phyloP scores from a whole-genome alignment of 2,113 vertebrate genomes.

The Pachycephala philippinensis region DNA sequence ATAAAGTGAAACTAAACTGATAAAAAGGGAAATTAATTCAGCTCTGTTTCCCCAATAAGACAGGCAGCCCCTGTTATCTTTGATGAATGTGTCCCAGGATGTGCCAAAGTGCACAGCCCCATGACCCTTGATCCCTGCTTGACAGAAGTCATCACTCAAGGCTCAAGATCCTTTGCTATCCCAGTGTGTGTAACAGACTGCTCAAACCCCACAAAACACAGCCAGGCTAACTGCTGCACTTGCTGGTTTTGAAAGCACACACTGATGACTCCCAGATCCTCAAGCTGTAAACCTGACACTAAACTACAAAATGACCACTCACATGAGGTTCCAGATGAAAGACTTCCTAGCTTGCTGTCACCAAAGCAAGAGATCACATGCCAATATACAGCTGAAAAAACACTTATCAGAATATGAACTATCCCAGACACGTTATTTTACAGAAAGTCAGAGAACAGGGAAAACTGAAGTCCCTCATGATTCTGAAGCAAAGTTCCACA shows the following conservation, averaged over 20 bases:
- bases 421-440: background rate
- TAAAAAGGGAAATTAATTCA: background rate
- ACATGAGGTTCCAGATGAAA: background rate
- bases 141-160: background rate
- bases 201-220: background rate
- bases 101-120: background rate
- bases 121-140: background rate
- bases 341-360: background rate
- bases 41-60: background rate
- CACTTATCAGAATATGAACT: background rate
- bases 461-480: background rate
- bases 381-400: background rate
- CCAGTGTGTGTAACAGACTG: background rate
- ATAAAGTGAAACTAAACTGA: background rate
- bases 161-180: background rate
- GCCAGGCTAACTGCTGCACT: background rate
- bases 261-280: background rate
- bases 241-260: background rate
- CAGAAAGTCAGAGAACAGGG: background rate
- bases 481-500: background rate
- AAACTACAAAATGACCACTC: background rate
- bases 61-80: background rate
- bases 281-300: background rate
- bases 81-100: background rate
- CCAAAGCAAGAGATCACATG: background rate